Evolutionary conservation across 2,113 vertebrate genomes (phyloP).

Genomic region (Oreochromis niloticus): DNA sequence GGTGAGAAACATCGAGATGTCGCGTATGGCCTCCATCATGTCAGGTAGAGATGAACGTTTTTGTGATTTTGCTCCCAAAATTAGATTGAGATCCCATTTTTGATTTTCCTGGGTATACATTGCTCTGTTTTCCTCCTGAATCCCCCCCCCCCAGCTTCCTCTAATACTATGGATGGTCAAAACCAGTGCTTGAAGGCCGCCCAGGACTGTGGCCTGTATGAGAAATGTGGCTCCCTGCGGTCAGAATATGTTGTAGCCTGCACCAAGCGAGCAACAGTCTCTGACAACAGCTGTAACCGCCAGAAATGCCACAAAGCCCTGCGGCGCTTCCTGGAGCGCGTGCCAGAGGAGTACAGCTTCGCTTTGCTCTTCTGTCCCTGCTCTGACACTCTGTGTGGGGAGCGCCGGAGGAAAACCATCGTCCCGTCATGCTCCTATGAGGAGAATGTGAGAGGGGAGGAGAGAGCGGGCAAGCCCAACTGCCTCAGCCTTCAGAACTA

Average conservation of each 20-base stretch:
- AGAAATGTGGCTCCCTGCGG: slow-evolving; percentile 87
- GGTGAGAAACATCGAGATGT: slow-evolving; percentile 79
- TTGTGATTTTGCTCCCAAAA: not conserved
- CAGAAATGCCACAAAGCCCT: slow-evolving; percentile 84
- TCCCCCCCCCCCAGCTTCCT: slow-evolving; percentile 32
- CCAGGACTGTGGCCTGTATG: slow-evolving; percentile 83
- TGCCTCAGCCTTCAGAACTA: slow-evolving; percentile 82
- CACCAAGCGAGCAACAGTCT: slow-evolving; percentile 67
- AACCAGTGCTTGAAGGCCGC: slow-evolving; percentile 90
- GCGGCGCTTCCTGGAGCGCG: slow-evolving; percentile 87
- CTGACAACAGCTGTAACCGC: slow-evolving; percentile 78
- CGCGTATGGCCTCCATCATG: slow-evolving; percentile 77
- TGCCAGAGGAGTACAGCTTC: slow-evolving; percentile 83
- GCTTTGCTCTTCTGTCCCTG: slow-evolving; percentile 91
- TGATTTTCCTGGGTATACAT: not conserved
- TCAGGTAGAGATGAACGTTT: slow-evolving; percentile 68
- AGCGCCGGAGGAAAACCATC: slow-evolving; percentile 90
- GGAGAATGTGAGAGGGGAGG: slow-evolving; percentile 65
- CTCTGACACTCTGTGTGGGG: slow-evolving; percentile 82
- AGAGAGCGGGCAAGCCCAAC: slow-evolving; percentile 76
- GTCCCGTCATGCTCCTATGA: slow-evolving; percentile 88
- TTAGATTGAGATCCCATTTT: not conserved
- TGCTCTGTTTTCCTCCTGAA: not conserved
- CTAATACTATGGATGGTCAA: slow-evolving; percentile 68
- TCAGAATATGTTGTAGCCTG: slow-evolving; percentile 87